Evolutionary conservation across 2,888 invertebrate genomes (phyloP).

Genomic region (Pyrocoelia pectoralis): DNA sequence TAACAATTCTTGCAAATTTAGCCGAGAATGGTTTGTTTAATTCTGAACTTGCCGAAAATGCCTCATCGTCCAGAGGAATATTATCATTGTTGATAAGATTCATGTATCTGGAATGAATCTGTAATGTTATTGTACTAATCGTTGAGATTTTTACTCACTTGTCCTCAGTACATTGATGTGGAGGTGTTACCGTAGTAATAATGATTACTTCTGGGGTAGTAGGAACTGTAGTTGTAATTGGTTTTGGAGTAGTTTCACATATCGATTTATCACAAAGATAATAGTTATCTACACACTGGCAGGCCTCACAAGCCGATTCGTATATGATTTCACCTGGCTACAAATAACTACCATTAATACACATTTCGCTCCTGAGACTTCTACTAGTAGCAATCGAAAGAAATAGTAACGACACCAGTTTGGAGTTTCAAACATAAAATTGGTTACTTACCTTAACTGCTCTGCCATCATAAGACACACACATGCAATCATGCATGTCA

Average conservation of each 20-base stretch:
- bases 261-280: slow-evolving; percentile 71
- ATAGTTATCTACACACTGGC: slow-evolving; percentile 82
- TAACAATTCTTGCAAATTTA: slow-evolving; percentile 58
- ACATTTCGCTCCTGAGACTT: too few relatives aligned
- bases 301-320: slow-evolving; percentile 72
- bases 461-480: slow-evolving; percentile 70
- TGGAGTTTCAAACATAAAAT: not conserved
- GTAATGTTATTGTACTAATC: not conserved
- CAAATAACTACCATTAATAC: slow-evolving; percentile 22
- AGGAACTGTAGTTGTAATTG: too few relatives aligned
- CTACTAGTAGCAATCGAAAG: too few relatives aligned
- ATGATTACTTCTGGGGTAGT: not conserved
- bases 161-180: slow-evolving; percentile 57
- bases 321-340: slow-evolving; percentile 74
- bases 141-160: slow-evolving; percentile 50
- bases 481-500: slow-evolving; percentile 76
- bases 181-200: slow-evolving; percentile 52
- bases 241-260: slow-evolving; percentile 52
- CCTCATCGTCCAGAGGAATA: slow-evolving; percentile 62
- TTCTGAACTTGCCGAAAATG: slow-evolving; percentile 68
- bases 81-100: slow-evolving; percentile 60
- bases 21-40: slow-evolving; percentile 63
- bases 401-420: too few relatives aligned
- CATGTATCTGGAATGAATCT: slow-evolving; percentile 52
- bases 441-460: slow-evolving; percentile 72